Base-by-base conservation (phyloP, 2,888 invertebrate genomes). In the Epistrophe grossulariae region DNA sequence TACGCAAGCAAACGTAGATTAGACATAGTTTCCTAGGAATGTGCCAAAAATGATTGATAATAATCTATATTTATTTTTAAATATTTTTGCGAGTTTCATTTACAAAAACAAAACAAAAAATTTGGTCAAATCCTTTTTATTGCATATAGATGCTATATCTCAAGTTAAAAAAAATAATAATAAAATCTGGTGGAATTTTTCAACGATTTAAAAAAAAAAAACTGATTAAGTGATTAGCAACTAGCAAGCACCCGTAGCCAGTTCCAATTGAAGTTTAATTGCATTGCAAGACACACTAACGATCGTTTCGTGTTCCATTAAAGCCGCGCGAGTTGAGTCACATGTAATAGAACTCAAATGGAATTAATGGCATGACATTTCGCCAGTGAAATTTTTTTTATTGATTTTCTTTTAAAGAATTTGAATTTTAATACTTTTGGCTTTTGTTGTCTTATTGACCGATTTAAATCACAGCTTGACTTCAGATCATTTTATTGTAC, bases 201-300 rank as follows among this genome's bases (percentile, higher is more conserved):
- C 19, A 24, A 62, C 11, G 24, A 45, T 11, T 50, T 70, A 52
- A 82, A 60, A 78, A 85, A 74, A 55, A 71, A 85, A 74, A 55
- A 71, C 74, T 74, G 82, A 87, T 82, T 82, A 82, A 79, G 85
- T 82, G 82, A 87, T 87, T 87, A 87, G 70, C 74, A 52, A 52
- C 59, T 52, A 82, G 70, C 74, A 52, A 52, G 64, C 59, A 45
- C 62, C 43, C 43, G 45, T 55, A 68, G 81, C 62, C 19, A 55
- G 68, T 79, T 3, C 48, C 79, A 72, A 71, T 72, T 73, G 17
- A 38, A 72, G 79, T 48, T 73, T 78, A 80, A 80, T 84, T 77
- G 70, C 70, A 11, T 19, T 10, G 45, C 72, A 31, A 48, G 60
- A 24, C 64, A 57, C 48, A 77, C 52, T 77, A 64, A 71, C 82